Evolutionary conservation across 2,113 vertebrate species (phyloP).

Genomic region (Anguilla rostrata): DNA sequence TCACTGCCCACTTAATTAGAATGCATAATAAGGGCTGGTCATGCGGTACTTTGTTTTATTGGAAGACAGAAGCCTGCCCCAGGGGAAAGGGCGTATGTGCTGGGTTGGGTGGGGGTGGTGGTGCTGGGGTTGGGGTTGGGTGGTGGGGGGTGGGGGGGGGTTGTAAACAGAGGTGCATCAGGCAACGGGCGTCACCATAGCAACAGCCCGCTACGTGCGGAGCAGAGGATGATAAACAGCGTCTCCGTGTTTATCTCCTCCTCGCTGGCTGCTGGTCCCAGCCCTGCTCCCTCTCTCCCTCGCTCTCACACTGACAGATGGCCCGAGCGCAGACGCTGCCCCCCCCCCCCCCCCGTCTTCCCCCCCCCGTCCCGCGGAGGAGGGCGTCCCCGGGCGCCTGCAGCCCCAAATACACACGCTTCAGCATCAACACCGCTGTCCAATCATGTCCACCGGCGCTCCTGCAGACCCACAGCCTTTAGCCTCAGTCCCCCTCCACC

Average conservation of each 20-base stretch:
- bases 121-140: slow-evolving; percentile 7
- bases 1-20: slow-evolving; percentile 1
- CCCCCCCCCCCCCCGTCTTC: slow-evolving; percentile 20
- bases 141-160: slow-evolving; percentile 37
- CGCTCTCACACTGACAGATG: slow-evolving; percentile 49
- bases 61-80: neutral
- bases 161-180: slow-evolving; percentile 48
- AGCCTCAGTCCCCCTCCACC: too few species aligned
- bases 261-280: neutral
- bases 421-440: neutral
- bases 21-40: slow-evolving; percentile 4
- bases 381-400: neutral
- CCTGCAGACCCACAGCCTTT: neutral
- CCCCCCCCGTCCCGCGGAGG: slow-evolving; percentile 6
- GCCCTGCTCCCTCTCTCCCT: slow-evolving; percentile 28
- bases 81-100: neutral
- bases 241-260: slow-evolving; percentile 30
- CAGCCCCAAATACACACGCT: neutral
- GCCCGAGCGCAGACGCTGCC: slow-evolving; percentile 35
- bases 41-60: slow-evolving; percentile 2
- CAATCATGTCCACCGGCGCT: neutral
- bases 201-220: slow-evolving; percentile 60
- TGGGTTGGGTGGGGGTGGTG: neutral
- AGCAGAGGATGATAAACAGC: slow-evolving; percentile 61
- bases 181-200: slow-evolving; percentile 69